Conservation (phyloP, 2,888 invertebrate genomes). For the Strigamia maritima region DNA sequence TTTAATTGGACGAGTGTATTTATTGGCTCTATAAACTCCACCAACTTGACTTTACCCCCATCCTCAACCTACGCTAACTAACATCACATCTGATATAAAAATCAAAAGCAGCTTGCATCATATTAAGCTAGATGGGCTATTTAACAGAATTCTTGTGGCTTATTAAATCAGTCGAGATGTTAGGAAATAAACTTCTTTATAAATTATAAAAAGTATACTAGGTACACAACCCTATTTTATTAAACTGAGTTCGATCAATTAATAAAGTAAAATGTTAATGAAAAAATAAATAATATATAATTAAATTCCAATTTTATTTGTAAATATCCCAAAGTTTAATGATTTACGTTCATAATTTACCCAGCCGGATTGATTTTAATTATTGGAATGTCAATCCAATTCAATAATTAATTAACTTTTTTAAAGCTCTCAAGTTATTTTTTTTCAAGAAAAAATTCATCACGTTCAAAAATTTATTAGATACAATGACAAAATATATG, state of each 20-base stretch:
- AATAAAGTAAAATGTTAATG: no score
- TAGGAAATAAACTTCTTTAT: background rate
- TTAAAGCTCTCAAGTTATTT: no score
- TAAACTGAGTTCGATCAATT: background rate
- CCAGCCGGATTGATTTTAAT: no score
- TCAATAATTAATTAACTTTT: no score
- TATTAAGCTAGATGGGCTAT: background rate
- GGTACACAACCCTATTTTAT: background rate
- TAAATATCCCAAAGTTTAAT: no score
- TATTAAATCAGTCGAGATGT: background rate
- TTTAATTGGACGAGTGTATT: conserved; percentile 28
- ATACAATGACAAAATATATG: background rate
- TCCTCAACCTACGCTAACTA: background rate
- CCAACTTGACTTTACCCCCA: background rate
- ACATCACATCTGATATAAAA: conserved; percentile 6
- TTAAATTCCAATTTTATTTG: no score
- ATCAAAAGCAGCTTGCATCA: conserved; percentile 1
- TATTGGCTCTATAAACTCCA: conserved; percentile 16
- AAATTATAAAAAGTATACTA: background rate
- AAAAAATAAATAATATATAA: no score
- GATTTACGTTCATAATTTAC: no score
- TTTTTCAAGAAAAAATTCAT: no score
- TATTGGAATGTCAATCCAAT: no score
- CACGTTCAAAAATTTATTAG: background rate
- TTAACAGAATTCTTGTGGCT: background rate